Evolutionary conservation across 1,140 invertebrate genomes (phyloP).

Genomic region (Forficula auricularia): DNA sequence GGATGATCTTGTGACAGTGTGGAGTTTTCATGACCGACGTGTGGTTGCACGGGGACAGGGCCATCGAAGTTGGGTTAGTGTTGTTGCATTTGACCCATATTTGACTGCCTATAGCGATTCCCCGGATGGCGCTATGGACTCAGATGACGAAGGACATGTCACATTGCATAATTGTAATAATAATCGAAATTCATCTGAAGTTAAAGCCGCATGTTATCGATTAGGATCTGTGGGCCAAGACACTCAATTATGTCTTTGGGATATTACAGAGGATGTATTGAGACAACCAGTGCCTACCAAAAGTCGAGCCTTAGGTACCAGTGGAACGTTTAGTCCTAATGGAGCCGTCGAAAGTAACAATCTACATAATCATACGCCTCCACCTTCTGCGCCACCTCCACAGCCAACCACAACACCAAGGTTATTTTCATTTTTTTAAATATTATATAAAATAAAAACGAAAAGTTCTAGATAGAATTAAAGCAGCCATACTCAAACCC

Average conservation of each 20-base stretch:
- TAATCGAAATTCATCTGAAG: conserved; percentile 32
- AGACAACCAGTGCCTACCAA: conserved; percentile 33
- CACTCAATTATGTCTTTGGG: conserved; percentile 95
- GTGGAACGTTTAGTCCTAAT: neutral
- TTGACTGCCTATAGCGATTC: conserved; percentile 40
- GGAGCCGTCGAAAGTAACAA: too few relatives aligned
- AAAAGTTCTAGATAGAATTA: too few relatives aligned
- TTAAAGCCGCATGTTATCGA: conserved; percentile 51
- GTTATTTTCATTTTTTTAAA: conserved; percentile 13
- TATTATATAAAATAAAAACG: too few relatives aligned
- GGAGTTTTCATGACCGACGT: conserved; percentile 78
- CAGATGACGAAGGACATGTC: conserved; percentile 33
- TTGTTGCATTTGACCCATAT: conserved; percentile 91
- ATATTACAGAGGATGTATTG: conserved; percentile 88
- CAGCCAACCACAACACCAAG: too few relatives aligned
- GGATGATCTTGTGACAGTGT: conserved; percentile 97
- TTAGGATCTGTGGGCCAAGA: conserved; percentile 96
- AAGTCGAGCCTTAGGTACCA: conserved; percentile 26
- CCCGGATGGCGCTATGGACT: conserved; percentile 19
- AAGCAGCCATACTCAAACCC: too few relatives aligned
- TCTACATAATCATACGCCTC: too few relatives aligned
- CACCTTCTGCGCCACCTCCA: too few relatives aligned
- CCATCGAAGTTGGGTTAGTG: conserved; percentile 89
- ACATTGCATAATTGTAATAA: conserved; percentile 15
- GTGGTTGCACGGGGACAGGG: conserved; percentile 91